Evolutionary conservation across 2,888 invertebrate genomes (phyloP), one percentile per base, ranked within the genome.

Genomic region (Phasia obesa): DNA sequence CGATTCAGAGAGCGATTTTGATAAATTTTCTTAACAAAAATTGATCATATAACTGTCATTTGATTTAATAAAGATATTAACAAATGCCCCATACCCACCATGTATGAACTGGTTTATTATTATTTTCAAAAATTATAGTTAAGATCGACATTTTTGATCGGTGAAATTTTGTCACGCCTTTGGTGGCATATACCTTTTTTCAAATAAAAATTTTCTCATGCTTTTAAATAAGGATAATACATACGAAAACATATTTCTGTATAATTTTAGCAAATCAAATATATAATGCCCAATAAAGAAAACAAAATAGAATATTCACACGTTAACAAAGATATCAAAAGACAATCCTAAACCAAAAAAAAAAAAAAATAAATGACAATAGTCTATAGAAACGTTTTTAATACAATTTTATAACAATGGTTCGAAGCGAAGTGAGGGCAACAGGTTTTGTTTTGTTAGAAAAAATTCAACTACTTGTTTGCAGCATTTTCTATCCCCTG

Each of bases 271-370:
- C 62, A 62, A 69, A 64, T 62, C 13, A 11, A 7, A 44, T 23
- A 65, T 11, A 38, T 21, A 25, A 53, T 62, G 11, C 21, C n/a
- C 60, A 62, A 25, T 47, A 35, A 23, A 13, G 6, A 35, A 38
- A 23, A 62, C 19, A 77, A n/a, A 53, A 47, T 17, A 17, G 67
- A 77, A 77, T 70, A 70, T 77, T 77, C 69, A 70, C 69, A 77
- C 77, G 70, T 74, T 75, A 75, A 80, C 74, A 80, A 70, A 80
- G 74, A 80, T 57, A 64, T 80, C 80, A 75, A 75, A 69, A 31
- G 51, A 70, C 74, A 47, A 64, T 64, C 27, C n/a, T 21, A 57
- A 62, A 64, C 9, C 55, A 62, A 42, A 65, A n/a, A 13, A 35
- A 35, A n/a, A 65, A n/a, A 25, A 23, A 77, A 62, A 62, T 55